Evolutionary conservation across 2,888 invertebrate species (phyloP), one percentile per base, ranked within the genome.

Genomic region (Drosophila buzzatii): DNA sequence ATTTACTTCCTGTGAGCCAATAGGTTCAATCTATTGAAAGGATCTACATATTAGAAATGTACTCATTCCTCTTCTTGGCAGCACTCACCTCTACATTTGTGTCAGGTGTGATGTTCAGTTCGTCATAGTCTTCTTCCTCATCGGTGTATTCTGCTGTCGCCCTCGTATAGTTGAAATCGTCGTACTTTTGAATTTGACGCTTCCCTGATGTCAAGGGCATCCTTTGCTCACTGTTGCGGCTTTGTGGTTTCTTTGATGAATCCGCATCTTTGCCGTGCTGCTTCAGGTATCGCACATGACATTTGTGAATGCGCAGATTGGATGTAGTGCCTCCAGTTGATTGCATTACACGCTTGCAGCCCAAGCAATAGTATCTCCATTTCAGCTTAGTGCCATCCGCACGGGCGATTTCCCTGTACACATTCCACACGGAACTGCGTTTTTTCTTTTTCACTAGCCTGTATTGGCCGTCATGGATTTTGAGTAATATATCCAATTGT

Each of bases 261-360:
- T 59, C 52, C 1, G 10, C 12, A 16, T 56, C 49, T 18, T 63
- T 64, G 12, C 68, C 68, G 18, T 76, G 65, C 27, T 76, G 74
- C 31, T 87, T 82, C 0, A 86, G 49, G 27, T 76, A 86, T 2
- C 73, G 82, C 1, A 85, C 70, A 57, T 89, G 89, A 23, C 85
- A 86, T 51, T 87, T 89, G 53, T 86, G 85, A 27, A 89, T 87
- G 10, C 85, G 79, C 7, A 86, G 59, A 52, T 86, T 86, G 10
- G 85, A 86, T 1, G 85, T 86, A 5, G 88, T 87, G 2, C 87
- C 85, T 1, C 85, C 89, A 8, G 89, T 82, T 14, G 87, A 89
- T 63, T 85, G 89, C 85, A 85, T 85, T 45, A 85, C 86, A 0
- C 83, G 68, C 47, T 76, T 82, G 60, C 85, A 85, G 18, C 86